A percentile compares a stretch with the other conserved stretches of the same genome.
phyloP scores from a whole-genome alignment of 1,140 invertebrate genomes.

The Mylabris phalerata region DNA sequence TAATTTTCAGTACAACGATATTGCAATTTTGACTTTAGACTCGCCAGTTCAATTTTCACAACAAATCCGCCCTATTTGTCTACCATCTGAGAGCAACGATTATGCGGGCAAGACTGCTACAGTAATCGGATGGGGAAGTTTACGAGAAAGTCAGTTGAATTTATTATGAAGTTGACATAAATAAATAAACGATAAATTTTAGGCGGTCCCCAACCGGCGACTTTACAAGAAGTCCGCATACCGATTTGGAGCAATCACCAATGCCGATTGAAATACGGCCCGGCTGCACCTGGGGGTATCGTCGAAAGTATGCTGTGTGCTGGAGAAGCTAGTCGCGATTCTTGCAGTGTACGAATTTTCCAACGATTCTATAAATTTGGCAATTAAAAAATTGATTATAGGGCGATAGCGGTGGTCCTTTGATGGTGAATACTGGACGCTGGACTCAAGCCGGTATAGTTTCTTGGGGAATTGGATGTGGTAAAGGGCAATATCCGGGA shows the following conservation, averaged over 20 bases:
- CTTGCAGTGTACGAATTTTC: constrained; percentile 65
- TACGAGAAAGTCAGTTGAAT: constrained; percentile 61
- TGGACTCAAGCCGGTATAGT: constrained; percentile 86
- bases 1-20: constrained; percentile 68
- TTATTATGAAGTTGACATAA: constrained; percentile 1
- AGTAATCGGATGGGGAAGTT: constrained; percentile 79
- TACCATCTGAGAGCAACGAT: constrained; percentile 54
- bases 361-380: no score
- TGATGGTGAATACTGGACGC: constrained; percentile 72
- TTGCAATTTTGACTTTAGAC: constrained; percentile 77
- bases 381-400: constrained; percentile 40
- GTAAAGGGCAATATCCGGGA: constrained; percentile 83
- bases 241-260: constrained; percentile 75
- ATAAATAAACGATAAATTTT: constrained; percentile 16
- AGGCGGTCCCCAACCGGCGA: constrained; percentile 73
- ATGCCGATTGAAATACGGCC: constrained; percentile 74
- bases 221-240: constrained; percentile 76
- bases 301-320: constrained; percentile 83
- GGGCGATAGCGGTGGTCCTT: constrained; percentile 88
- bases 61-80: constrained; percentile 74
- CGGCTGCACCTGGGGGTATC: constrained; percentile 78
- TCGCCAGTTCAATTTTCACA: constrained; percentile 67
- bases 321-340: constrained; percentile 73
- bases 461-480: constrained; percentile 91
- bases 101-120: constrained; percentile 65